Percentiles rank a stretch among this genome's conserved stretches.
Conservation (phyloP, 1,140 invertebrate species). For the Drosophila miranda region DNA sequence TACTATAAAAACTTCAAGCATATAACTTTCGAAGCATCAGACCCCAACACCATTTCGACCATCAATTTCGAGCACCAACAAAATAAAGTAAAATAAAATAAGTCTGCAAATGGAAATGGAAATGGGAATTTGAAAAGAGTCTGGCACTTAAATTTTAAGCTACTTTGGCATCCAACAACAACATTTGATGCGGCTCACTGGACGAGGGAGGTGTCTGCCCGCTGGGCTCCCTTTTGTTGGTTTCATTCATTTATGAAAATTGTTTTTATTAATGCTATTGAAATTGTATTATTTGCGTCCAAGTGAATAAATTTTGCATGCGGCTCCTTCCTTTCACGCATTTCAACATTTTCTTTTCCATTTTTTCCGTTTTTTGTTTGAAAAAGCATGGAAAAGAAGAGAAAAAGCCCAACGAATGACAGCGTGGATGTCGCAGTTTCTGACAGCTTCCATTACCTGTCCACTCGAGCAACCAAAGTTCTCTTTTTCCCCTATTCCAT, state of each 20-base stretch:
- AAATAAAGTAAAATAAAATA: slow-evolving; percentile 4
- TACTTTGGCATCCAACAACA: slow-evolving; percentile 49
- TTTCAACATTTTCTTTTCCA: slow-evolving; percentile 45
- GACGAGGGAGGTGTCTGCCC: slow-evolving; percentile 27
- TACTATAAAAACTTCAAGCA: slow-evolving; percentile 47
- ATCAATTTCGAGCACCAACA: slow-evolving; percentile 31
- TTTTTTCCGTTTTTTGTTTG: slow-evolving; percentile 15
- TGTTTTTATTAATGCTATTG: slow-evolving; percentile 73
- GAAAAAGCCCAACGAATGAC: slow-evolving; percentile 34
- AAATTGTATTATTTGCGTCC: slow-evolving; percentile 78
- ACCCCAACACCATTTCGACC: slow-evolving; percentile 9
- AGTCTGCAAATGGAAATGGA: slow-evolving; percentile 14
- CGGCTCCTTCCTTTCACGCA: slow-evolving; percentile 39
- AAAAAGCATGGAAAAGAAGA: background rate
- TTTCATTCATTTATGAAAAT: slow-evolving; percentile 76
- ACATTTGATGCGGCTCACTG: slow-evolving; percentile 57
- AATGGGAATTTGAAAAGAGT: background rate
- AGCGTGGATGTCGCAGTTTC: slow-evolving; percentile 48
- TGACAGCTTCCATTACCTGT: slow-evolving; percentile 58
- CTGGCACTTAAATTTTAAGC: slow-evolving; percentile 53
- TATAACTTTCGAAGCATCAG: slow-evolving; percentile 13
- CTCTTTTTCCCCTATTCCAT: background rate
- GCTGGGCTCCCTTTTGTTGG: slow-evolving; percentile 10
- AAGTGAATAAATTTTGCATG: slow-evolving; percentile 72
- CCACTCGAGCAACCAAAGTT: slow-evolving; percentile 47